Conservation (phyloP, 1,140 invertebrate genomes). For the Drosophila asahinai region DNA sequence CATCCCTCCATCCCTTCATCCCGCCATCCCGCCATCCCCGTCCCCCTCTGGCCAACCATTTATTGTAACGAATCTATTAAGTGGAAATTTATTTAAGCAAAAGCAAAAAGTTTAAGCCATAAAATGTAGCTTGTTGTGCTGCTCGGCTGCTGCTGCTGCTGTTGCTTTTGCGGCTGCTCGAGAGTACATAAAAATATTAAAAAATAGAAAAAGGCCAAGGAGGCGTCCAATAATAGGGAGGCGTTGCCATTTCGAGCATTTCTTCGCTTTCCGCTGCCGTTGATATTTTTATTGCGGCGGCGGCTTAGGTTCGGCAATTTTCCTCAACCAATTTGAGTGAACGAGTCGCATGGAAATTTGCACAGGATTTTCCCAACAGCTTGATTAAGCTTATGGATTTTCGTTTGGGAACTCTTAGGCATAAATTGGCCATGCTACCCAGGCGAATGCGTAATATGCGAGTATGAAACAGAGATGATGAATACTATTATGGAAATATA, state of each 20-base stretch:
- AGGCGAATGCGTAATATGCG: slow-evolving; percentile 57
- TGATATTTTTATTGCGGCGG: slow-evolving; percentile 76
- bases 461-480: slow-evolving; percentile 12
- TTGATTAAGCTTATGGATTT: slow-evolving; percentile 39
- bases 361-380: slow-evolving; percentile 45
- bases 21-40: background rate
- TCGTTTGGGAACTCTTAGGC: slow-evolving; percentile 1
- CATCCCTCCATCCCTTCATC: slow-evolving; percentile 4
- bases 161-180: slow-evolving; percentile 8
- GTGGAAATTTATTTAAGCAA: slow-evolving; percentile 81
- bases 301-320: slow-evolving; percentile 60
- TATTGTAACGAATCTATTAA: slow-evolving; percentile 81
- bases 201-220: slow-evolving; percentile 55
- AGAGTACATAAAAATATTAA: slow-evolving; percentile 78
- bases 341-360: slow-evolving; percentile 46
- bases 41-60: slow-evolving; percentile 23
- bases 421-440: slow-evolving; percentile 22
- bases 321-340: slow-evolving; percentile 23
- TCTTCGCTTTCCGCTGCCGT: slow-evolving; percentile 46
- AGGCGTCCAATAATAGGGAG: slow-evolving; percentile 51
- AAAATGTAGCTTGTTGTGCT: slow-evolving; percentile 60
- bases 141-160: slow-evolving; percentile 17
- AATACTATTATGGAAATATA: background rate
- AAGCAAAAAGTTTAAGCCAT: slow-evolving; percentile 55
- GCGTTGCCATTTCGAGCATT: slow-evolving; percentile 22